These are phyloP conservation scores for Orgyia antiqua DNA, from an alignment of 2,888 invertebrate species.

Conservation along the genomic window DNA sequence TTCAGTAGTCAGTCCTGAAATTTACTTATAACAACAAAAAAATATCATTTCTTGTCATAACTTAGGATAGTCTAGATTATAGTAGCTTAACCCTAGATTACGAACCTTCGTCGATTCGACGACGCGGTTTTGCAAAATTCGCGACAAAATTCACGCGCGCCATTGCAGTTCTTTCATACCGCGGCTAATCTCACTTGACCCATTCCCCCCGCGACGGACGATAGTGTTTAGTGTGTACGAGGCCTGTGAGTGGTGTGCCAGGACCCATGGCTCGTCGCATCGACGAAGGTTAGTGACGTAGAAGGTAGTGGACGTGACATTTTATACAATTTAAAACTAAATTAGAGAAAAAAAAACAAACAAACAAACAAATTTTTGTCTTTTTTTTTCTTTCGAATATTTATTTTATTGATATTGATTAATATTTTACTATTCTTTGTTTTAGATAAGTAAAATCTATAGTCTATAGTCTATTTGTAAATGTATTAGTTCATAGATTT, in stretches of 20 bases:
- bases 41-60: not conserved
- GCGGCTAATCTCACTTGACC: slow-evolving; percentile 4
- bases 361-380: no score
- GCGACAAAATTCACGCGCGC: no score
- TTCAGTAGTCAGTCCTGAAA: no score
- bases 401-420: slow-evolving; percentile 2
- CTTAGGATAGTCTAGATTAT: not conserved
- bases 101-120: slow-evolving; percentile 1
- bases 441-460: no score
- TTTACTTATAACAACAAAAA: no score
- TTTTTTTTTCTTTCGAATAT: not conserved
- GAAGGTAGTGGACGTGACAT: slow-evolving; percentile 2
- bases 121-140: no score
- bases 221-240: slow-evolving; percentile 4
- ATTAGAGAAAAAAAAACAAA: no score
- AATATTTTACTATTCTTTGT: not conserved
- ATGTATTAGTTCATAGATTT: no score
- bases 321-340: not conserved
- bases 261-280: slow-evolving; percentile 5
- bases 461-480: no score
- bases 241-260: slow-evolving; percentile 5
- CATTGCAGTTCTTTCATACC: slow-evolving; percentile 2
- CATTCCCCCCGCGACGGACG: slow-evolving; percentile 4
- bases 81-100: slow-evolving; percentile 2
- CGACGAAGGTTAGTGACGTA: no score